A percentile compares a stretch with the other conserved stretches of the same genome.
phyloP scores from a whole-genome alignment of 2,888 invertebrate species.

The Seira musarum region DNA sequence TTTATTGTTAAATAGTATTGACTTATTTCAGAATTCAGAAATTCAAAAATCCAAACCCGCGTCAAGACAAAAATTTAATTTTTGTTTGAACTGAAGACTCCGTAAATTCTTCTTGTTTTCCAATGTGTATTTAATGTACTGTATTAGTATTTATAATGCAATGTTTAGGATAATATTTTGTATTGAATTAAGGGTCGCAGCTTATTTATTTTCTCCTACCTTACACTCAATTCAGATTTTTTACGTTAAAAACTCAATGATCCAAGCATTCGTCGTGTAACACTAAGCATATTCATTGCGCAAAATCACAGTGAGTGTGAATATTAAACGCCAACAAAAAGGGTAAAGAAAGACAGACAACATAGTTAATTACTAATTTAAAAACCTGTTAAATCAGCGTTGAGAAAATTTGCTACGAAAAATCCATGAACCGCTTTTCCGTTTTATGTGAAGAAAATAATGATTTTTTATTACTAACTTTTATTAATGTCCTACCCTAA shows the following conservation, averaged over 20 bases:
- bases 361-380: background rate
- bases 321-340: slow-evolving; percentile 7
- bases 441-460: no score
- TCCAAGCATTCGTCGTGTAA: background rate
- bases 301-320: background rate
- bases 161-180: slow-evolving; percentile 41
- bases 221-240: background rate
- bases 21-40: background rate
- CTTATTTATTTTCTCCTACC: slow-evolving; percentile 22
- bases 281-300: background rate
- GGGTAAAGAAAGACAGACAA: slow-evolving; percentile 12
- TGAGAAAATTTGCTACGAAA: no score
- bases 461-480: background rate
- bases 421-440: no score
- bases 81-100: background rate
- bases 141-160: slow-evolving; percentile 35
- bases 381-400: background rate
- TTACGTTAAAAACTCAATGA: background rate
- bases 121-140: slow-evolving; percentile 3
- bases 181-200: slow-evolving; percentile 45
- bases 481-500: background rate
- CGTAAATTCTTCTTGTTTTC: background rate
- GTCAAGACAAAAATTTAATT: background rate
- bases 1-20: background rate
- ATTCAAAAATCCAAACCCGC: background rate